These are phyloP conservation scores for Erythrolamprus reginae DNA, from an alignment of 2,113 vertebrate genomes.

Conservation along the genomic window DNA sequence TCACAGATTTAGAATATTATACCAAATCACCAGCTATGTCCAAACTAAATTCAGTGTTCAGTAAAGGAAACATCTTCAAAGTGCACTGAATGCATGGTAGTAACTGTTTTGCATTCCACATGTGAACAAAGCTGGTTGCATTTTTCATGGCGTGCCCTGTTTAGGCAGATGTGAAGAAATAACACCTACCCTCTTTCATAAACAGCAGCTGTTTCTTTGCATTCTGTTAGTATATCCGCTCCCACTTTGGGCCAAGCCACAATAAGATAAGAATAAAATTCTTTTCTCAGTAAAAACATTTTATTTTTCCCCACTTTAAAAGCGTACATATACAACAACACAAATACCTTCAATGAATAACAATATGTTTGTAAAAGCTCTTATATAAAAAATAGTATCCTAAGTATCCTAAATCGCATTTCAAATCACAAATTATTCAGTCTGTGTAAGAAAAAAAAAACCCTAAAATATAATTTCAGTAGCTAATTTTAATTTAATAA, in stretches of 20 bases:
- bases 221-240: background rate
- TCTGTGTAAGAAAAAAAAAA: too few relatives aligned
- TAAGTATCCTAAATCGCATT: too few relatives aligned
- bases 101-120: constrained; percentile 17
- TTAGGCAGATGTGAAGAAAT: constrained; percentile 2
- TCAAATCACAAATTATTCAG: too few relatives aligned
- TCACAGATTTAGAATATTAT: background rate
- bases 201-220: background rate
- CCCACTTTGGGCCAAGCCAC: background rate
- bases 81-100: constrained; percentile 21
- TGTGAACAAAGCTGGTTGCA: background rate
- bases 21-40: background rate
- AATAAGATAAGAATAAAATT: background rate
- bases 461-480: too few relatives aligned
- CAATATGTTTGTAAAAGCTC: too few relatives aligned
- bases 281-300: too few relatives aligned
- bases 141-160: constrained; percentile 26
- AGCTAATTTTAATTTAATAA: too few relatives aligned
- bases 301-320: too few relatives aligned
- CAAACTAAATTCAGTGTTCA: background rate
- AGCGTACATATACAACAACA: too few relatives aligned
- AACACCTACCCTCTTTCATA: background rate
- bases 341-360: too few relatives aligned
- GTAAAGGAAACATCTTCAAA: too few relatives aligned
- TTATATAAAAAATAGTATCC: too few relatives aligned